phyloP scores from a whole-genome alignment of 2,113 vertebrate genomes.

The Tautogolabrus adspersus region DNA sequence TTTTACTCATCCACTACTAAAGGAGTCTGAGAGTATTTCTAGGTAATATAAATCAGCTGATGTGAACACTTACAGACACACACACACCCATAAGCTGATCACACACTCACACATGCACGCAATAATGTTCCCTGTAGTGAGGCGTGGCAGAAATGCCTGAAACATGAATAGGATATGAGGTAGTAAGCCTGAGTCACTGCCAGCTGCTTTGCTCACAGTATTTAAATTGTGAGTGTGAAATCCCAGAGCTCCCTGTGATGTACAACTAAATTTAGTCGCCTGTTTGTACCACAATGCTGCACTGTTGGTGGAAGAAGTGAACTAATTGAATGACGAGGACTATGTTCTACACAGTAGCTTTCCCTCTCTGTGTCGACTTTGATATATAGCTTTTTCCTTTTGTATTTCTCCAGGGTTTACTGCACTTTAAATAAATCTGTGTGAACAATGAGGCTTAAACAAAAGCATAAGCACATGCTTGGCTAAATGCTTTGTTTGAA shows the following conservation, averaged over 20 bases:
- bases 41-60: constrained; percentile 56
- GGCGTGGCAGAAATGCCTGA: constrained; percentile 51
- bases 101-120: constrained; percentile 3
- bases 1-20: constrained; percentile 19
- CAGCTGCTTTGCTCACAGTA: constrained; percentile 45
- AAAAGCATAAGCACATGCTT: constrained; percentile 32
- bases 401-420: constrained; percentile 29
- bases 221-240: constrained; percentile 64
- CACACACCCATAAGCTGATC: neutral
- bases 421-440: constrained; percentile 32
- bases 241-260: constrained; percentile 58
- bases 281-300: constrained; percentile 17
- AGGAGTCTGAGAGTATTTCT: constrained; percentile 18
- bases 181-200: constrained; percentile 52
- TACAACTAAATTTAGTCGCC: constrained; percentile 42
- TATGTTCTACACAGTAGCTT: constrained; percentile 8
- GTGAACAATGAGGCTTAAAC: constrained; percentile 52
- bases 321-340: constrained; percentile 32
- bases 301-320: constrained; percentile 39
- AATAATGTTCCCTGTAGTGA: constrained; percentile 6
- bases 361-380: constrained; percentile 13
- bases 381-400: constrained; percentile 24
- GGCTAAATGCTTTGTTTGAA: constrained; percentile 50
- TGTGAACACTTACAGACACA: constrained; percentile 28
- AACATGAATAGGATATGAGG: constrained; percentile 63